Evolutionary conservation across 2,888 invertebrate species (phyloP), one percentile per base, ranked within the genome.

Genomic region (Orchesellides sinensis): DNA sequence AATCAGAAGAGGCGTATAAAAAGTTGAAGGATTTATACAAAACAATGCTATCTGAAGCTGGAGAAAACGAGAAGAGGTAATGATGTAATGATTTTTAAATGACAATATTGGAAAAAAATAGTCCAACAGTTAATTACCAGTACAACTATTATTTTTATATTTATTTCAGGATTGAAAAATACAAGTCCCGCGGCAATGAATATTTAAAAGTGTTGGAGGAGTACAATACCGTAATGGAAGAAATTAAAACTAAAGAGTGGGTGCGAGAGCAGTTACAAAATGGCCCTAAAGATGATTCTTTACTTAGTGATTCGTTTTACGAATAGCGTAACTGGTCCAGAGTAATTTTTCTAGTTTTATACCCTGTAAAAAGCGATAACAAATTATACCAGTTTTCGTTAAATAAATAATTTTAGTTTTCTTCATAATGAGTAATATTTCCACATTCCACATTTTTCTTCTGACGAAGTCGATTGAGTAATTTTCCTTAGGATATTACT

Each of bases 191-290:
- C 0, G 83, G 84, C 45, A 45, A 63, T 14, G 79, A 83, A n/a
- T 69, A 73, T 14, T 8, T 40, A 14, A 66, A 45, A 19, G 4
- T 84, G 8, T 14, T 83, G 2, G 14, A 61, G 14, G 69, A 85
- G 40, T 79, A 83, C 54, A 40, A 75, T 4, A 40, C 6, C n/a
- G 40, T 84, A 0, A 81, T 83, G 21, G 85, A 85, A 70, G 68
- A 77, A 17, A 85, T 86, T 8, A 47, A 72, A 40, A 49, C 82
- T 0, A 85, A 86, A 52, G 78, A 85, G 52, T 86, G 86, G 86
- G 85, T 86, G 1, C 19, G 69, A 14, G 61, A 83, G n/a, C 80
- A 83, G 23, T 63, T 84, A 29, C 35, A 17, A 45, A 78, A 74
- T 54, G 77, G 32, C 0, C 45, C 69, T 14, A 21, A 29, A 8